These are phyloP conservation scores for Bombus superbus DNA, from an alignment of 1,140 invertebrate genomes.

Conservation along the genomic window DNA sequence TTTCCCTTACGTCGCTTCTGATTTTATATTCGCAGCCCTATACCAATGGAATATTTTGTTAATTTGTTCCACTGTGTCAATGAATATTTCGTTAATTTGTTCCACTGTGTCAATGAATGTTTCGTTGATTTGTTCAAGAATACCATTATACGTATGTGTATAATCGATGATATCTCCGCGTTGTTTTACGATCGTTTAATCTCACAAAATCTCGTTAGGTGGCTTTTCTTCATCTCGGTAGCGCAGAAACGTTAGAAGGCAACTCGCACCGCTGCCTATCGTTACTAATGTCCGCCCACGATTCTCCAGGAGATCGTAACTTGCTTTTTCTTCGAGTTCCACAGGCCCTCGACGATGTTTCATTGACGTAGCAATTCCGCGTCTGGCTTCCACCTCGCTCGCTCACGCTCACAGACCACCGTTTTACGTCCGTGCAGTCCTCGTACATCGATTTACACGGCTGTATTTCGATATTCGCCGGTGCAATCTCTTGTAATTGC, in stretches of 20 bases:
- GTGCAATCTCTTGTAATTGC: constrained; percentile 34
- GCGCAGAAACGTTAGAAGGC: constrained; percentile 20
- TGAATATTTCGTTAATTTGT: too few species aligned
- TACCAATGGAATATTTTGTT: background rate
- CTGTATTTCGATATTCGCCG: background rate
- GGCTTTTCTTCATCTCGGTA: constrained; percentile 28
- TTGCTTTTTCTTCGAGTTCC: constrained; percentile 28
- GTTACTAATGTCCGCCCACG: constrained; percentile 55
- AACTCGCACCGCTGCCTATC: constrained; percentile 17
- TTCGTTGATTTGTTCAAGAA: background rate
- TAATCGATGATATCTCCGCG: constrained; percentile 12
- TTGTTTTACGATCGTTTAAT: constrained; percentile 10
- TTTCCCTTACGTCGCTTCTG: background rate
- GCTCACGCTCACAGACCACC: background rate
- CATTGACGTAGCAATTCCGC: constrained; percentile 29
- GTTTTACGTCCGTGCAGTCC: background rate
- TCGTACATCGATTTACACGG: too few species aligned
- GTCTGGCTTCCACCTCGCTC: background rate
- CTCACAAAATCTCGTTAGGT: background rate
- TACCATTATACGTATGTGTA: too few species aligned
- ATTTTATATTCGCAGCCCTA: background rate
- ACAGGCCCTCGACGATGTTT: constrained; percentile 33
- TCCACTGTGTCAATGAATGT: background rate
- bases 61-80: too few species aligned
- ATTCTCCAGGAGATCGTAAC: constrained; percentile 29